Base-by-base conservation (phyloP, 1,140 invertebrate genomes). In the Drosophila athabasca region DNA sequence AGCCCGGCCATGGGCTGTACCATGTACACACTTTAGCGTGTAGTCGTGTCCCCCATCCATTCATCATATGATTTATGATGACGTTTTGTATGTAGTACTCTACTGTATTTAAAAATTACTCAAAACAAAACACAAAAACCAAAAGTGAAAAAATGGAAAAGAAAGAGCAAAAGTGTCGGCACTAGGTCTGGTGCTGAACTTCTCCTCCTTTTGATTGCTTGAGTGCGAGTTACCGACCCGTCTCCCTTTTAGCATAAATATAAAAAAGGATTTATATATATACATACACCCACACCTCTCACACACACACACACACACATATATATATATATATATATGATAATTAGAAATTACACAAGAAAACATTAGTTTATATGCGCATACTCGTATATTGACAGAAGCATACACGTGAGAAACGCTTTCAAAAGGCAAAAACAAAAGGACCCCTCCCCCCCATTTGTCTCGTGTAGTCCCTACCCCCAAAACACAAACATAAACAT, bases 71-170 rank as follows among this genome's bases (percentile, higher is more conserved):
- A 11, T 52, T 15, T 52, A 46, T 57, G 6, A 65, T 43, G 53
- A 62, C 67, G 65, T 77, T 62, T 39, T 82, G 79, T 82, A 82
- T 83, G 70, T 79, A 79, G 79, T 72, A 22, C n/a, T 57, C 24
- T 39, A 39, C 24, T 62, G 68, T 81, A 83, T 76, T 79, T 83
- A 70, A 64, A 64, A 64, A 62, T 48, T 49, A 67, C 54, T 57
- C 48, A 75, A 58, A 57, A 24, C 43, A 35, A 51, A 24, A 51
- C 22, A 50, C 7, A 4, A 44, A 35, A 61, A 15, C 29, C 9
- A 13, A 54, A 35, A 9, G 53, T 54, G 51, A 39, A 13, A 4
- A 39, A 39, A 39, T 1, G 26, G 8, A 13, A 13, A 5, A 26
- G 35, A 39, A 39, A 39, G 11, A 39, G 11, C 11, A 31, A 3